Evolutionary conservation across 2,113 vertebrate genomes (phyloP), one percentile per base, ranked within the genome.

Genomic region (Camelus bactrianus): DNA sequence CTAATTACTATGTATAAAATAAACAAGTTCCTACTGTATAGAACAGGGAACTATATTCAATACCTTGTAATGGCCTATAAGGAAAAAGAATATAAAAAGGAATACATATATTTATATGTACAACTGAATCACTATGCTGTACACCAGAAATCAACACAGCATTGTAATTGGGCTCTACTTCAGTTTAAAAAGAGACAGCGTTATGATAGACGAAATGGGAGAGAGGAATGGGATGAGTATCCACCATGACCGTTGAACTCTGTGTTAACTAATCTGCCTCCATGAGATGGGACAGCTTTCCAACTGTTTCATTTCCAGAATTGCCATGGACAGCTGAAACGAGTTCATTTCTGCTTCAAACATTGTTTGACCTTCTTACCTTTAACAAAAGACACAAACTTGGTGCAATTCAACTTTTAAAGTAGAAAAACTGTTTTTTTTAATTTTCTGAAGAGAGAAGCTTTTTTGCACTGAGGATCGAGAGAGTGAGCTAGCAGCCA

Each of bases 361-460:
- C 8, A 20, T 32, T 38, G 14, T 28, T 38, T 89, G 32, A 46
- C 46, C 26, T 77, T 7, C 52, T 82, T 64, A 64, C 19, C 12
- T 46, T 30, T n/a, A 75, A 48, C 69, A 5, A 69, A 95, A 82
- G 30, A 35, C 83, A 35, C 60, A 80, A 58, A 77, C 54, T 94
- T 80, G 52, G 1, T 88, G 52, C 58, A 24, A 76, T 88, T 93
- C 4, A 1, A 22, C 46, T 50, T 90, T 87, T 32, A n/a, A 96
- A 96, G 50, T 22, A 96, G 81, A 91, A 92, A 91, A 91, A 62
- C 16, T 56, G 50, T 93, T 86, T 93, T 93, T 54, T 96, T 89
- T 14, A 75, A 22, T 86, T 35, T 56, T 85, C 93, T 79, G n/a
- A 65, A 95, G 84, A 17, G 3, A 97, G 32, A 42, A 42, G 16